A percentile compares a stretch with the other conserved stretches of the same genome.
Evolutionary conservation across 2,888 invertebrate genomes (phyloP).

Genomic region (Oscheius sp.): DNA sequence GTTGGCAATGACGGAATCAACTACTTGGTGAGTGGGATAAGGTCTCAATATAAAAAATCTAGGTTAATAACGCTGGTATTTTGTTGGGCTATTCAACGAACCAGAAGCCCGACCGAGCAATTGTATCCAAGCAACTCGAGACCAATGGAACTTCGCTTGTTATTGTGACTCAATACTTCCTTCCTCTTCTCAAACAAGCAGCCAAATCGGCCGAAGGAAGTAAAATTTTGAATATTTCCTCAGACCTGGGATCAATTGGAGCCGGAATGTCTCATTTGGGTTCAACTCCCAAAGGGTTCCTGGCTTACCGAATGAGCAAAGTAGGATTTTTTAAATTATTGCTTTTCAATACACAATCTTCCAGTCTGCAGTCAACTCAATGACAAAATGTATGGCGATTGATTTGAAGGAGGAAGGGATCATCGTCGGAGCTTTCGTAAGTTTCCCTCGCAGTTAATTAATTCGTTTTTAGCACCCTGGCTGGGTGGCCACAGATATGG

Average conservation of each 20-base stretch:
- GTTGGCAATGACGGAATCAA: slow-evolving; percentile 43
- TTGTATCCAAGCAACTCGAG: slow-evolving; percentile 55
- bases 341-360: background rate
- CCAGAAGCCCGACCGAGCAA: background rate
- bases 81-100: slow-evolving; percentile 3
- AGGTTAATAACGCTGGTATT: slow-evolving; percentile 28
- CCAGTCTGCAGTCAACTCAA: slow-evolving; percentile 53
- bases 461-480: too few species aligned
- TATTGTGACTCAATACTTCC: slow-evolving; percentile 40
- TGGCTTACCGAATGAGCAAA: slow-evolving; percentile 48
- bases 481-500: slow-evolving; percentile 50
- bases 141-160: slow-evolving; percentile 77
- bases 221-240: slow-evolving; percentile 52
- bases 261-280: slow-evolving; percentile 8
- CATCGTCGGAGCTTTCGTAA: slow-evolving; percentile 42
- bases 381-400: slow-evolving; percentile 45
- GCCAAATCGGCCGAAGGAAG: slow-evolving; percentile 39
- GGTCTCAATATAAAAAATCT: slow-evolving; percentile 21
- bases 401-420: slow-evolving; percentile 40
- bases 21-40: slow-evolving; percentile 15
- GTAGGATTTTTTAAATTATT: slow-evolving; percentile 10
- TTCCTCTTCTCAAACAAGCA: slow-evolving; percentile 43
- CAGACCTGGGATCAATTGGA: slow-evolving; percentile 41
- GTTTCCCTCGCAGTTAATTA: too few species aligned
- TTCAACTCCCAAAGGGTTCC: slow-evolving; percentile 2